A percentile compares a stretch with the other conserved stretches of the same genome.
Conservation (phyloP, 1,140 invertebrate species). For the Aphelenchoides avenae region DNA sequence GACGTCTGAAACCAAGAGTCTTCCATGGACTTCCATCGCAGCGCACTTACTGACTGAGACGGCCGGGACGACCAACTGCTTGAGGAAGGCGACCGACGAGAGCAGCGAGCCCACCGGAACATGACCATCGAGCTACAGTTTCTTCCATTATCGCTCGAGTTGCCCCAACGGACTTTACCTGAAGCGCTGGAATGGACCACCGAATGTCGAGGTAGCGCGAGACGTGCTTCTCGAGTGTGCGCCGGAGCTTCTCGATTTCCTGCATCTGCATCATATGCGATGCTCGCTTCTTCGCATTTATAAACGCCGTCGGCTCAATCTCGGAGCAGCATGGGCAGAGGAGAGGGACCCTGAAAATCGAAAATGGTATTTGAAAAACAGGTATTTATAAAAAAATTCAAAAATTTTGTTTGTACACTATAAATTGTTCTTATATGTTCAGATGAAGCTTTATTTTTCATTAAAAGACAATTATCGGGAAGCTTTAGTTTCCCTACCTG, state of each 20-base stretch:
- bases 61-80: slow-evolving; percentile 54
- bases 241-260: slow-evolving; percentile 51
- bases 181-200: slow-evolving; percentile 47
- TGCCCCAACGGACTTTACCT: slow-evolving; percentile 13
- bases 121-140: slow-evolving; percentile 42
- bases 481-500: slow-evolving; percentile 29
- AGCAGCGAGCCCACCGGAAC: slow-evolving; percentile 56
- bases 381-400: no score
- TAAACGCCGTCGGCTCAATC: slow-evolving; percentile 46
- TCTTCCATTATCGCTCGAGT: slow-evolving; percentile 4
- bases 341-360: slow-evolving; percentile 48
- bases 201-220: slow-evolving; percentile 54
- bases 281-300: slow-evolving; percentile 41
- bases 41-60: slow-evolving; percentile 45
- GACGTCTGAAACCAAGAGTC: slow-evolving; percentile 14
- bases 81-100: slow-evolving; percentile 55
- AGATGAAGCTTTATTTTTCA: slow-evolving; percentile 22
- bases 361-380: slow-evolving; percentile 16
- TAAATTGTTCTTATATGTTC: no score
- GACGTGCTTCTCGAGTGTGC: slow-evolving; percentile 47
- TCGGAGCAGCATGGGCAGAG: slow-evolving; percentile 55
- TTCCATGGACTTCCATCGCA: slow-evolving; percentile 14
- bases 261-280: slow-evolving; percentile 57
- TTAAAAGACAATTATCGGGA: slow-evolving; percentile 14
- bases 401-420: no score